Conservation (phyloP, 2,113 vertebrate genomes). For the Caranx melampygus region DNA sequence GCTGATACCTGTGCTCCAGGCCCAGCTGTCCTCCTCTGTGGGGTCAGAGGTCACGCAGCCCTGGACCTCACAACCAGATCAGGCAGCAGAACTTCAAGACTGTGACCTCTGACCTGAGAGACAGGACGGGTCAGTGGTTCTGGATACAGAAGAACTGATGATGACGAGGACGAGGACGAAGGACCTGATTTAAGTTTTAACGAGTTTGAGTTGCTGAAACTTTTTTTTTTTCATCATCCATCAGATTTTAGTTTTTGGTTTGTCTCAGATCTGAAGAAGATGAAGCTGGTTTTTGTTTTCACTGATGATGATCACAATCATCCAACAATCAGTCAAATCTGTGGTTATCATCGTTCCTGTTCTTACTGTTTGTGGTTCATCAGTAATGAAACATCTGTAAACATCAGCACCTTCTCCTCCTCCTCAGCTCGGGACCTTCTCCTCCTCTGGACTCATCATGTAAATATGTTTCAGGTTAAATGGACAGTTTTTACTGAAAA, state of each 20-base stretch:
- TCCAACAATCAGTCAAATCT: too few species aligned
- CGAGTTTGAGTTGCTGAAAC: conserved; percentile 12
- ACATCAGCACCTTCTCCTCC: conserved; percentile 2
- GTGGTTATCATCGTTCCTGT: too few species aligned
- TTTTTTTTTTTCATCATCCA: too few species aligned
- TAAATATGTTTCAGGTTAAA: conserved; percentile 15
- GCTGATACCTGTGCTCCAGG: too few species aligned
- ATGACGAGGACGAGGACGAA: neutral
- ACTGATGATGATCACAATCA: too few species aligned
- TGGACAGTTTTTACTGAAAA: neutral
- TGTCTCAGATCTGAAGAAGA: conserved; percentile 6
- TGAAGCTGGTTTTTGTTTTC: conserved; percentile 47
- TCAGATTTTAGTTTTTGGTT: neutral
- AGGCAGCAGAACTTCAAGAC: too few species aligned
- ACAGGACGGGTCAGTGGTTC: too few species aligned
- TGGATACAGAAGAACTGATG: neutral
- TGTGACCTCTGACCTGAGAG: too few species aligned
- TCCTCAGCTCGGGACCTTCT: neutral
- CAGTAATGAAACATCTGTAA: neutral
- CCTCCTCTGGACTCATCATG: conserved; percentile 2
- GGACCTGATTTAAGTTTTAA: neutral
- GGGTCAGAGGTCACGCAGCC: too few species aligned
- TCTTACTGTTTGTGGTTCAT: neutral
- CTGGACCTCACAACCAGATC: too few species aligned
- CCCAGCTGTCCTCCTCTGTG: too few species aligned